Evolutionary conservation across 2,113 vertebrate genomes (phyloP).

Genomic region (Macrotus californicus): DNA sequence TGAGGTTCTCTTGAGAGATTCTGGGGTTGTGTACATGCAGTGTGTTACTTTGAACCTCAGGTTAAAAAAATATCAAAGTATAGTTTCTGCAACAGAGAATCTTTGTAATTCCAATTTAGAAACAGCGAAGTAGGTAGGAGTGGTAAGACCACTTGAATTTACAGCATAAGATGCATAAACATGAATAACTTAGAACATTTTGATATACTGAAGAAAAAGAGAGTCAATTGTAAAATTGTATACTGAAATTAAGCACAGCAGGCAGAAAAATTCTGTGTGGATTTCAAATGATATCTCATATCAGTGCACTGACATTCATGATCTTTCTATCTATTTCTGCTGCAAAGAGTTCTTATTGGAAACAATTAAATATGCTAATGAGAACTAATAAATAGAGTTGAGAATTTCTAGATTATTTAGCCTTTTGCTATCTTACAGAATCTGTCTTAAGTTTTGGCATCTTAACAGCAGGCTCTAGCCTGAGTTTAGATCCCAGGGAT

Average conservation of each 20-base stretch:
- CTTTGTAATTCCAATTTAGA: not conserved
- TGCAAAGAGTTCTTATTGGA: constrained; percentile 28
- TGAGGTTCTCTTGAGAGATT: not conserved
- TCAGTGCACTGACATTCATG: not conserved
- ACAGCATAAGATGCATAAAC: not conserved
- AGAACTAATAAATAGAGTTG: not conserved
- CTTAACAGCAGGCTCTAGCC: not conserved
- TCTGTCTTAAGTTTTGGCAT: not conserved
- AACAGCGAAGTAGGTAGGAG: not conserved
- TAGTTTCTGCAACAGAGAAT: not conserved
- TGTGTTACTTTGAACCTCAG: not conserved
- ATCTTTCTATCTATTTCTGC: constrained; percentile 45
- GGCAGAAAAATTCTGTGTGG: constrained; percentile 31
- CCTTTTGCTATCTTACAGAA: not conserved
- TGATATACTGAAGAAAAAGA: constrained; percentile 35
- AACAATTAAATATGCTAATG: constrained; percentile 54
- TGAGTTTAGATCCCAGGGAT: not conserved
- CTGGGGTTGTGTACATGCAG: not conserved
- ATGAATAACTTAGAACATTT: not conserved
- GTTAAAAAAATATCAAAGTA: not conserved
- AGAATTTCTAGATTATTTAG: not conserved
- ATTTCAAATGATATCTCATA: constrained; percentile 47
- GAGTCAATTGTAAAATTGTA: constrained; percentile 57
- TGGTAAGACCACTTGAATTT: not conserved
- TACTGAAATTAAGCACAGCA: constrained; percentile 59